phyloP scores from a whole-genome alignment of 1,140 invertebrate species.

The Scaptomyza pallida region DNA sequence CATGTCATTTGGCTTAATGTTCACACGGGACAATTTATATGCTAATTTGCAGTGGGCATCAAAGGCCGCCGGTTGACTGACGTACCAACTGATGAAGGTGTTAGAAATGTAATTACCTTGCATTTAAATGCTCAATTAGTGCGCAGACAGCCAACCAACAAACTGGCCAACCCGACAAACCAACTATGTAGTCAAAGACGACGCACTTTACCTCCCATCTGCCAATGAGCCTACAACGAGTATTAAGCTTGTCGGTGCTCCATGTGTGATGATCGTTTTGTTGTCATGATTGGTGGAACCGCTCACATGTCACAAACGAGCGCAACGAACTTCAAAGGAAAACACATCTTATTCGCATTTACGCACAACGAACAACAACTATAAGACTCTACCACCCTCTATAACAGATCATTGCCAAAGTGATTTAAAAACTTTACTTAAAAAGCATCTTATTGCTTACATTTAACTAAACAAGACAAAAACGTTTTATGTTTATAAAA shows the following conservation, averaged over 20 bases:
- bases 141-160: conserved; percentile 51
- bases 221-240: not conserved
- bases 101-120: conserved; percentile 79
- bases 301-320: conserved; percentile 74
- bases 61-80: conserved; percentile 66
- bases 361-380: not conserved
- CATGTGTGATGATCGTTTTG: conserved; percentile 28
- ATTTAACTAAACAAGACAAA: too few relatives aligned
- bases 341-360: not conserved
- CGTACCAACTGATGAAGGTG: conserved; percentile 75
- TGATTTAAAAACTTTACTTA: not conserved
- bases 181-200: conserved; percentile 12
- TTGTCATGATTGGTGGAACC: conserved; percentile 71
- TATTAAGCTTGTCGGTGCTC: conserved; percentile 6
- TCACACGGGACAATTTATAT: conserved; percentile 83
- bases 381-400: conserved; percentile 1
- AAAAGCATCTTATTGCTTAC: too few relatives aligned
- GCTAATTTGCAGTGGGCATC: conserved; percentile 79
- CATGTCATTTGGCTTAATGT: conserved; percentile 82
- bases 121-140: conserved; percentile 83
- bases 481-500: too few relatives aligned
- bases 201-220: conserved; percentile 17
- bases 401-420: not conserved
- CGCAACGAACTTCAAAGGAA: conserved; percentile 53
- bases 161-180: conserved; percentile 12